Conservation (phyloP, 2,888 invertebrate species). For the Macropis europaea region DNA sequence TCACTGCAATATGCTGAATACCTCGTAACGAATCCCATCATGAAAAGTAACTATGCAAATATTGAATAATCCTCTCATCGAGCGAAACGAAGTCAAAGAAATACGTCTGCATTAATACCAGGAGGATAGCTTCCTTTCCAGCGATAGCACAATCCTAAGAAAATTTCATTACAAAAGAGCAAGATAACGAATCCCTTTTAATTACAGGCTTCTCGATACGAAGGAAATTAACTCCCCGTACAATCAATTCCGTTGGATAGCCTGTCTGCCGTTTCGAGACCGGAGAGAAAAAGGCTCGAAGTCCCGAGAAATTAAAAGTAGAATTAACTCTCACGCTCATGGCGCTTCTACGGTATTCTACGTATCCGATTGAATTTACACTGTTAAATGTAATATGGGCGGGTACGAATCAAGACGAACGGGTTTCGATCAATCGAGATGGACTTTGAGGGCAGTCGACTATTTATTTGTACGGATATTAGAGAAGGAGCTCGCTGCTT, state of each 20-base stretch:
- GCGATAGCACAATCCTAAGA: neutral
- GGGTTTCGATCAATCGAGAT: conserved; percentile 13
- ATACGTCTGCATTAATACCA: neutral
- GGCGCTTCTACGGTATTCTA: neutral
- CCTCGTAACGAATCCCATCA: too few species aligned
- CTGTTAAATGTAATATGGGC: conserved; percentile 23
- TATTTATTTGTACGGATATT: conserved; percentile 34
- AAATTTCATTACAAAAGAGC: conserved; percentile 23
- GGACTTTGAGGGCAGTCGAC: neutral
- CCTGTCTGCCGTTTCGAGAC: neutral
- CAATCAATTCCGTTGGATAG: conserved; percentile 6
- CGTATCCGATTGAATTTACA: neutral
- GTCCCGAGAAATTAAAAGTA: conserved; percentile 31
- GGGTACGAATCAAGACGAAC: conserved; percentile 19
- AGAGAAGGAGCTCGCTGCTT: neutral
- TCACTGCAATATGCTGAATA: too few species aligned
- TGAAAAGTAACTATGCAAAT: too few species aligned
- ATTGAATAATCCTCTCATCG: neutral
- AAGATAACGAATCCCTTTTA: conserved; percentile 36
- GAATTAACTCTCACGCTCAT: neutral
- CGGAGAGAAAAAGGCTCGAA: neutral
- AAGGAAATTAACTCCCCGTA: conserved; percentile 30
- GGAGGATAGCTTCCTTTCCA: neutral
- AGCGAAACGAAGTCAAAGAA: neutral
- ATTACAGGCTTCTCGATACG: conserved; percentile 27